phyloP scores from a whole-genome alignment of 2,113 vertebrate species.

The Cyprinodon tularosa region DNA sequence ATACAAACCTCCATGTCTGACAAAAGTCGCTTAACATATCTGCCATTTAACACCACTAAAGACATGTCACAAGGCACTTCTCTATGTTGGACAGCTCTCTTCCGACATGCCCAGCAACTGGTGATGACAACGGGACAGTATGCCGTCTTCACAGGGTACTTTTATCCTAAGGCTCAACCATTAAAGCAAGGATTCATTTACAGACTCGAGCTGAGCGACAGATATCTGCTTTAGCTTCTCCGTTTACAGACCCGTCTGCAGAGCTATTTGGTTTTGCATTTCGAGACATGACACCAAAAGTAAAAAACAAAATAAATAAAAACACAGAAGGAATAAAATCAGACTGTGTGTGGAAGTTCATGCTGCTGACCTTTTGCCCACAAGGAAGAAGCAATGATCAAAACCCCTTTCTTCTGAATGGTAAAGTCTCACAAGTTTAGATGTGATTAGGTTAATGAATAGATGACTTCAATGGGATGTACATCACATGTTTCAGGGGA shows the following conservation, averaged over 20 bases:
- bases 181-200: constrained; percentile 29
- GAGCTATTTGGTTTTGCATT: constrained; percentile 64
- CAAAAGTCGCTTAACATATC: constrained; percentile 24
- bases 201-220: not conserved
- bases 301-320: not conserved
- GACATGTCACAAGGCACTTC: constrained; percentile 36
- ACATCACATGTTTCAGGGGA: not conserved
- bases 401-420: constrained; percentile 8
- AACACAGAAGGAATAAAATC: constrained; percentile 17
- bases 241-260: constrained; percentile 22
- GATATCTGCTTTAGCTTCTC: not conserved
- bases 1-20: not conserved
- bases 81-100: constrained; percentile 15
- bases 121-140: constrained; percentile 1
- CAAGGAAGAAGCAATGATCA: constrained; percentile 40
- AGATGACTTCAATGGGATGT: not conserved
- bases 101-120: constrained; percentile 1
- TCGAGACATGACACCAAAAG: constrained; percentile 62
- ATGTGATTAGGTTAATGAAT: not conserved
- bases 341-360: constrained; percentile 39
- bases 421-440: constrained; percentile 23
- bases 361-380: constrained; percentile 57
- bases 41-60: constrained; percentile 36
- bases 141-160: not conserved
- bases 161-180: constrained; percentile 18